Conservation (phyloP, 64 coral and sea anemone species). For the Montipora sp. region DNA sequence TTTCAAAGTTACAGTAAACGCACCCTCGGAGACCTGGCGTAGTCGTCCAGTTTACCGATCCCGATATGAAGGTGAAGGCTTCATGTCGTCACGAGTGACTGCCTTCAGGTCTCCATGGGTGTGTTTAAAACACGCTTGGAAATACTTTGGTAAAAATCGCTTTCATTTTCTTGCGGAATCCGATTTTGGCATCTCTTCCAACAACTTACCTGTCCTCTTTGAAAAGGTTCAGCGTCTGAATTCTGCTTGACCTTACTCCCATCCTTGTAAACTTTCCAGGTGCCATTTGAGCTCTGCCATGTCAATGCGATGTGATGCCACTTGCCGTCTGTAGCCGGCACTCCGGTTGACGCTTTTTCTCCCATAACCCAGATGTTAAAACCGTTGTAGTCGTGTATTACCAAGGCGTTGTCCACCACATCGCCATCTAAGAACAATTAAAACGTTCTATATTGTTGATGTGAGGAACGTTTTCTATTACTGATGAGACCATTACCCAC, state of each 20-base stretch:
- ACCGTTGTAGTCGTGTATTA: constrained; percentile 93
- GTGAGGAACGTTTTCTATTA: too few species aligned
- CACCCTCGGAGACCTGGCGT: too few species aligned
- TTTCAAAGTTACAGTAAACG: too few species aligned
- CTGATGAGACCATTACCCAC: too few species aligned
- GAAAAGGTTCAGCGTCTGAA: constrained; percentile 42
- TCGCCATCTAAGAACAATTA: constrained; percentile 18
- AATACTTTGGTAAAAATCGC: not conserved
- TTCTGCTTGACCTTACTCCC: constrained; percentile 73
- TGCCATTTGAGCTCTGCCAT: constrained; percentile 84
- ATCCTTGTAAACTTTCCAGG: constrained; percentile 91
- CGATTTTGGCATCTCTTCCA: too few species aligned
- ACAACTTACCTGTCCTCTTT: constrained; percentile 72
- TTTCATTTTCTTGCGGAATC: too few species aligned
- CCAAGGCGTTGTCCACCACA: constrained; percentile 82
- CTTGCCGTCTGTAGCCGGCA: constrained; percentile 84
- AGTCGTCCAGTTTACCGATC: too few species aligned
- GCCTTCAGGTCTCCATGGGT: too few species aligned
- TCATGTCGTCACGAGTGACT: too few species aligned
- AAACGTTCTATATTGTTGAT: too few species aligned
- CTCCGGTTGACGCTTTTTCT: constrained; percentile 69
- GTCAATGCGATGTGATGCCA: constrained; percentile 98
- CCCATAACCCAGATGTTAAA: constrained; percentile 96
- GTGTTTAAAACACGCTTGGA: too few species aligned
- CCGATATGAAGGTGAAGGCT: too few species aligned